Percentiles rank a stretch among this genome's conserved stretches.
Evolutionary conservation across 2,113 vertebrate genomes (phyloP).

Genomic region (Marmota monax): DNA sequence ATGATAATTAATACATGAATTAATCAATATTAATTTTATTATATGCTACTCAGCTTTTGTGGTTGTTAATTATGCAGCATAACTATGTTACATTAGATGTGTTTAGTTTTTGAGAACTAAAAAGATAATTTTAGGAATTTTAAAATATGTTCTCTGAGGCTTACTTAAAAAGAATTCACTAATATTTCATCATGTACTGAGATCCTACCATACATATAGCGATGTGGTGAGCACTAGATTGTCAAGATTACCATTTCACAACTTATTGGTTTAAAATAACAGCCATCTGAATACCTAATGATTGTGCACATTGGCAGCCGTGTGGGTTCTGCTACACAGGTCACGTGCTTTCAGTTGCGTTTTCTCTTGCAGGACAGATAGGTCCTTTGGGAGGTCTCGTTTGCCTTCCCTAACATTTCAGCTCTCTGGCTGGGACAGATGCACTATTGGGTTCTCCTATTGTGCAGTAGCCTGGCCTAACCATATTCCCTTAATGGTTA

Average conservation of each 20-base stretch:
- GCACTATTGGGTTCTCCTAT: background rate
- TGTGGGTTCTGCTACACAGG: background rate
- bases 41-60: background rate
- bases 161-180: background rate
- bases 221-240: background rate
- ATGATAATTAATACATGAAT: background rate
- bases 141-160: background rate
- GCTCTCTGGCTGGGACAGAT: background rate
- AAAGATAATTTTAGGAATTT: background rate
- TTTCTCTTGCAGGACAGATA: background rate
- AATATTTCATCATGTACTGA: background rate
- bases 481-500: background rate
- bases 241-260: background rate
- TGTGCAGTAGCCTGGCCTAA: background rate
- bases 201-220: background rate
- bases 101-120: background rate
- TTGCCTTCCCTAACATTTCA: background rate
- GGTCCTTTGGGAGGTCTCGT: background rate
- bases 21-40: background rate
- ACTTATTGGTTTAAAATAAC: background rate
- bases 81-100: background rate
- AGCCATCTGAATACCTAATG: background rate
- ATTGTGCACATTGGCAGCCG: no score
- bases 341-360: background rate
- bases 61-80: background rate